phyloP scores from a whole-genome alignment of 2,888 invertebrate genomes.

The Tetheella fluctuosa region DNA sequence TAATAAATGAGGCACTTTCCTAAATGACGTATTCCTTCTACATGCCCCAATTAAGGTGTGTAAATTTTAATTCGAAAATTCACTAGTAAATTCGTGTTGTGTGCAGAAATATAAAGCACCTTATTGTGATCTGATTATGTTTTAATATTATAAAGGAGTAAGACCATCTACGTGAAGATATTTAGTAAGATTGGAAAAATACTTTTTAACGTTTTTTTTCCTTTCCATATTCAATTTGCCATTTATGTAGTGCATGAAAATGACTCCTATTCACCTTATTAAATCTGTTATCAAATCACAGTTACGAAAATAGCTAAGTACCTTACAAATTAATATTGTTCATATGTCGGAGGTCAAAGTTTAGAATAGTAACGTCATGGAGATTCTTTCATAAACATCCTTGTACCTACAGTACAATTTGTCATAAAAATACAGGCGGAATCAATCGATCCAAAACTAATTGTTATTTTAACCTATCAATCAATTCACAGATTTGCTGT shows the following conservation, averaged over 20 bases:
- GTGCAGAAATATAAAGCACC: constrained; percentile 61
- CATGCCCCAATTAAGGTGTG: constrained; percentile 55
- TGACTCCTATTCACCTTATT: neutral
- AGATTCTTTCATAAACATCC: neutral
- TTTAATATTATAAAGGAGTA: constrained; percentile 12
- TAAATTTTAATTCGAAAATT: constrained; percentile 68
- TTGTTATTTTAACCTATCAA: neutral
- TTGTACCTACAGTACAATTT: neutral
- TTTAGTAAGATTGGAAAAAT: neutral
- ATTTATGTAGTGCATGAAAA: neutral
- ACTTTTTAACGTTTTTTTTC: neutral
- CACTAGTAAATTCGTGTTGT: constrained; percentile 74
- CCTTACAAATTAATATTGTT: neutral
- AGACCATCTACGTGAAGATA: neutral
- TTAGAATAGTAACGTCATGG: neutral
- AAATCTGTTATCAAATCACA: neutral
- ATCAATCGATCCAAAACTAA: neutral
- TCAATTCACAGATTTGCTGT: neutral
- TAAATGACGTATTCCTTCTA: constrained; percentile 40
- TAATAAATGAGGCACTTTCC: constrained; percentile 47
- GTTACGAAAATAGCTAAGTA: no score
- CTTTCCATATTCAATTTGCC: neutral
- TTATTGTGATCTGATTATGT: constrained; percentile 35
- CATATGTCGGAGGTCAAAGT: neutral
- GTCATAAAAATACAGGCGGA: constrained; percentile 5